Evolutionary conservation across 2,113 vertebrate species (phyloP).

Genomic region (Petroica traversi): DNA sequence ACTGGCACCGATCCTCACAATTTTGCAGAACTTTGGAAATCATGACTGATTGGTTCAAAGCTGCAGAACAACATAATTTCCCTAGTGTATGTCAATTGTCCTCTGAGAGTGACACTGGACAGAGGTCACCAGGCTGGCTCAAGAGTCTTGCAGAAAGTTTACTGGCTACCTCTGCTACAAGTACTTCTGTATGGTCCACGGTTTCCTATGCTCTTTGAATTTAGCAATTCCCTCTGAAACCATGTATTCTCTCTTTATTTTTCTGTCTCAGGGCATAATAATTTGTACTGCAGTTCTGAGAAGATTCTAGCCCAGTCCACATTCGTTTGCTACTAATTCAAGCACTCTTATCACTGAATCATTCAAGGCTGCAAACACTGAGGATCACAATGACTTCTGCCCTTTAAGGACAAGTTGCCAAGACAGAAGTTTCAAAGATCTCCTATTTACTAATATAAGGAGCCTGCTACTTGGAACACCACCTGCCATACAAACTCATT

Average conservation of each 20-base stretch:
- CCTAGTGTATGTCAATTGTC: background rate
- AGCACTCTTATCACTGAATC: background rate
- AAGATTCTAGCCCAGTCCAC: background rate
- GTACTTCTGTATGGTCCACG: background rate
- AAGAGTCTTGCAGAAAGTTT: background rate
- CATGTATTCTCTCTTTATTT: background rate
- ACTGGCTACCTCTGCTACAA: background rate
- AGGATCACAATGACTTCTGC: background rate
- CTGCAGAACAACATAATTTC: background rate
- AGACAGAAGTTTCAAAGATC: background rate
- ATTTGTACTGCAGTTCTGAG: background rate
- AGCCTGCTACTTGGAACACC: background rate
- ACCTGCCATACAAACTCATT: background rate
- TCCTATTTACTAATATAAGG: background rate
- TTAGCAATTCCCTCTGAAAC: background rate
- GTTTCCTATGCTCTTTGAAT: background rate
- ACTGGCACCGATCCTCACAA: background rate
- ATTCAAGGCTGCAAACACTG: background rate
- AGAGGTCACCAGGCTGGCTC: background rate
- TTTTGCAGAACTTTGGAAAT: background rate
- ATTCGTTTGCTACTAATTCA: background rate
- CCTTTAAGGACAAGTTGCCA: background rate
- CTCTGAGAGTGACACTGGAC: background rate
- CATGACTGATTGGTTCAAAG: accelerated
- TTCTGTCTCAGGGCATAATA: background rate